Evolutionary conservation across 1,140 invertebrate genomes (phyloP).

Genomic region (Spodoptera frugiperda): DNA sequence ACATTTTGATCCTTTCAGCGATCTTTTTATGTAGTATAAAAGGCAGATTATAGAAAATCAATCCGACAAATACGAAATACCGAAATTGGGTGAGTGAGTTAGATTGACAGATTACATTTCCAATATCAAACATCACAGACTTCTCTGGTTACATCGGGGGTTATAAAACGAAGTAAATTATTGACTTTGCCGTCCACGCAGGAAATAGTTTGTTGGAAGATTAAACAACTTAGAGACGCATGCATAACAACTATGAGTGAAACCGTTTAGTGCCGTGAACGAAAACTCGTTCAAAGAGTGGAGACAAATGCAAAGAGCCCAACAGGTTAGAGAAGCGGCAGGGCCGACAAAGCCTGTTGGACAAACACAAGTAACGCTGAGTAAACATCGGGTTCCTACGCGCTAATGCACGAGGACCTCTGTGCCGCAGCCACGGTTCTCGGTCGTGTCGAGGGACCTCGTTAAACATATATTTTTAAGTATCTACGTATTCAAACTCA

Average conservation of each 20-base stretch:
- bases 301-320: constrained; percentile 54
- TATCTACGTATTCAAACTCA: background rate
- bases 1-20: constrained; percentile 38
- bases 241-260: constrained; percentile 27
- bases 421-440: constrained; percentile 22
- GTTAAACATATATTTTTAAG: constrained; percentile 39
- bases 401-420: constrained; percentile 63
- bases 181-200: constrained; percentile 28
- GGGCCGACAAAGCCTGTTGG: constrained; percentile 61
- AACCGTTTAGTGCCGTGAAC: constrained; percentile 37
- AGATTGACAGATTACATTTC: constrained; percentile 49
- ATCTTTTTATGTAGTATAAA: constrained; percentile 2
- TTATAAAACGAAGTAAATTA: constrained; percentile 51
- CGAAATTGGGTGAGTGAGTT: constrained; percentile 41
- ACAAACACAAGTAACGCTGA: constrained; percentile 66
- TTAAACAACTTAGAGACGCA: constrained; percentile 34
- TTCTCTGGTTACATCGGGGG: constrained; percentile 24
- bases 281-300: constrained; percentile 42
- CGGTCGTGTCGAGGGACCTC: constrained; percentile 15
- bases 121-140: constrained; percentile 31
- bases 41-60: background rate
- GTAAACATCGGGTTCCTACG: constrained; percentile 66
- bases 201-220: constrained; percentile 31
- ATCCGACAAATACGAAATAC: background rate
- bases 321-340: constrained; percentile 63